Evolutionary conservation across 2,797 vertebrate genomes (phyloP).

Genomic region (Coregonus sp.): DNA sequence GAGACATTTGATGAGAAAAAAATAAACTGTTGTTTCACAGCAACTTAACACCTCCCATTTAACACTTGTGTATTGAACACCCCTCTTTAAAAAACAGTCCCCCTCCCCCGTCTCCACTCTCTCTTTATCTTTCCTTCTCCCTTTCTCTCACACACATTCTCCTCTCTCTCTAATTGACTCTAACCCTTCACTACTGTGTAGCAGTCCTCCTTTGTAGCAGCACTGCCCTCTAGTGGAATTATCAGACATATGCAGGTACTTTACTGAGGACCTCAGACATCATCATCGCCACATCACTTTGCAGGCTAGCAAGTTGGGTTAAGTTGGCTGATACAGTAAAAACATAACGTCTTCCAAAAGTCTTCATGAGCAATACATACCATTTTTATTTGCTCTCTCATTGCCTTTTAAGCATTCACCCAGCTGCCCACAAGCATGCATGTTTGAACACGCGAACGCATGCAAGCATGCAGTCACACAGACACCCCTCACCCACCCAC

Average conservation of each 20-base stretch:
- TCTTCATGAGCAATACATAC: neutral
- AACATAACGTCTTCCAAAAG: too few relatives aligned
- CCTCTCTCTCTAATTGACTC: too few relatives aligned
- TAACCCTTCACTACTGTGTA: neutral
- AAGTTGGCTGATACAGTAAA: neutral
- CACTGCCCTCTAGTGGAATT: slow-evolving; percentile 26
- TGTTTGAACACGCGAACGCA: neutral
- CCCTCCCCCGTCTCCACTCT: neutral
- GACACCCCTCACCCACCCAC: neutral
- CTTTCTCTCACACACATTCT: neutral
- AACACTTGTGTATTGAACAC: neutral
- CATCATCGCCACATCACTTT: neutral
- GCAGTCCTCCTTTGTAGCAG: neutral
- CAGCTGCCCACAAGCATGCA: neutral
- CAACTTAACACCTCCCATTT: neutral
- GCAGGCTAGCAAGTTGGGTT: neutral
- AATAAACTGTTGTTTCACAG: neutral
- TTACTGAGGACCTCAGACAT: neutral
- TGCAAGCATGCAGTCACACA: neutral
- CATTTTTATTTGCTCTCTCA: too few relatives aligned
- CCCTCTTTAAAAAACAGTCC: neutral
- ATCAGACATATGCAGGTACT: neutral
- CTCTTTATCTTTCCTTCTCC: neutral
- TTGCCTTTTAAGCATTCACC: too few relatives aligned
- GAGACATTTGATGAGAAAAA: neutral